Conservation (phyloP, 2,797 vertebrate genomes). For the Pteropus rufus region DNA sequence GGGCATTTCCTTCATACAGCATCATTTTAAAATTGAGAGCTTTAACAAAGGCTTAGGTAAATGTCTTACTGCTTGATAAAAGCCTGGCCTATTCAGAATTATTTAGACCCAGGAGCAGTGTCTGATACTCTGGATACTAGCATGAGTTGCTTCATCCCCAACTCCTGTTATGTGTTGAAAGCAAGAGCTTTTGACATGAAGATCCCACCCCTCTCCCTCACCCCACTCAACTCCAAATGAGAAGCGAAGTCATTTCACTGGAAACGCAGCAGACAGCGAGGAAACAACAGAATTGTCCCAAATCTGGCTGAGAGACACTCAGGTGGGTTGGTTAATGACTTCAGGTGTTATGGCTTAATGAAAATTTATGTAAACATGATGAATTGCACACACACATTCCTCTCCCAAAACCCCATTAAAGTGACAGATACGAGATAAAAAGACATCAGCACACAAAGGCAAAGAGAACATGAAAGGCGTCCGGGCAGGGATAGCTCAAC, state of each 20-base stretch:
- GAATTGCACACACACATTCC: neutral
- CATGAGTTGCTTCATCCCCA: neutral
- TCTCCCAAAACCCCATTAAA: slow-evolving; percentile 19
- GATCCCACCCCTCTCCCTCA: no score
- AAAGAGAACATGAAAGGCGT: neutral
- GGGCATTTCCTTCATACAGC: neutral
- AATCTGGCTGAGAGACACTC: neutral
- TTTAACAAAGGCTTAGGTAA: neutral
- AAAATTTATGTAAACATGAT: neutral
- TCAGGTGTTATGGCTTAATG: neutral
- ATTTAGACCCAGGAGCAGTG: neutral
- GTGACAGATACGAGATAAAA: neutral
- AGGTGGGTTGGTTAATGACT: neutral
- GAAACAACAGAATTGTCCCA: neutral
- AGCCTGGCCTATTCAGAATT: neutral
- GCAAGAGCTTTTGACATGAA: neutral
- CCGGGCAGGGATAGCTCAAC: neutral
- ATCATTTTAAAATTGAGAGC: neutral
- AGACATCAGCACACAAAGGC: neutral
- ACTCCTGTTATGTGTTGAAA: neutral
- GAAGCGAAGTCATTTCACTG: neutral
- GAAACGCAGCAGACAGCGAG: neutral
- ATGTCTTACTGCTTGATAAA: neutral
- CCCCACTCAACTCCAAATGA: neutral
- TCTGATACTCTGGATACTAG: neutral